A percentile compares a stretch with the other conserved stretches of the same genome.
Evolutionary conservation across 2,797 vertebrate species (phyloP).

Genomic region (Pantherophis alleghaniensis): DNA sequence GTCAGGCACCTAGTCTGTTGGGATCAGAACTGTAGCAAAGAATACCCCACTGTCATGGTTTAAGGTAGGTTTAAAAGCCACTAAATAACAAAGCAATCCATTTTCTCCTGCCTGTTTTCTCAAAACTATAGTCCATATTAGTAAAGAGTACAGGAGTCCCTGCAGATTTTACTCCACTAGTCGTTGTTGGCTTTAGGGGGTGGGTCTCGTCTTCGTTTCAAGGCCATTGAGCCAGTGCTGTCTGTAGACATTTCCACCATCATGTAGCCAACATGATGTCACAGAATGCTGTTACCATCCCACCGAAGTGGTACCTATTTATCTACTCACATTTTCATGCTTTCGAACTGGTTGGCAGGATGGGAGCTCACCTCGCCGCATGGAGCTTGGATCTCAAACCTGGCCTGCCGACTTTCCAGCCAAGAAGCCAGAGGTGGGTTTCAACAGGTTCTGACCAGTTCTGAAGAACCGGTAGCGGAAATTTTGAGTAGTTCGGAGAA

Average conservation of each 20-base stretch:
- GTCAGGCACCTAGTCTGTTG: neutral
- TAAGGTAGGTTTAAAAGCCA: neutral
- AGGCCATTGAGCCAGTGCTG: too few relatives aligned
- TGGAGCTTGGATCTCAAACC: neutral
- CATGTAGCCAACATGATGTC: neutral
- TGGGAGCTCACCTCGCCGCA: neutral
- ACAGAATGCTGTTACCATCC: neutral
- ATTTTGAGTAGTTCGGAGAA: too few relatives aligned
- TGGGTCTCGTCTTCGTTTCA: too few relatives aligned
- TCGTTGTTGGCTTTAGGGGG: too few relatives aligned
- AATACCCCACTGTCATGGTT: neutral
- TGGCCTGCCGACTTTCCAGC: neutral
- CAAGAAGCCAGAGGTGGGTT: neutral
- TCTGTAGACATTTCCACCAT: neutral
- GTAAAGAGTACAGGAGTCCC: neutral
- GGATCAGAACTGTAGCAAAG: neutral
- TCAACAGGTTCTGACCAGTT: too few relatives aligned
- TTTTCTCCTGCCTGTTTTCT: neutral
- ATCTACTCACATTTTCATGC: neutral
- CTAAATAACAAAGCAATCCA: too few relatives aligned
- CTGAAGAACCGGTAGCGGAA: too few relatives aligned
- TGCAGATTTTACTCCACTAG: too few relatives aligned
- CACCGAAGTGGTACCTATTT: neutral
- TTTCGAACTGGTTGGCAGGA: neutral
- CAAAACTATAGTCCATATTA: neutral